Evolutionary conservation across 2,113 vertebrate species (phyloP), one percentile per base, ranked within the genome.

Genomic region (Engraulis encrasicolus): DNA sequence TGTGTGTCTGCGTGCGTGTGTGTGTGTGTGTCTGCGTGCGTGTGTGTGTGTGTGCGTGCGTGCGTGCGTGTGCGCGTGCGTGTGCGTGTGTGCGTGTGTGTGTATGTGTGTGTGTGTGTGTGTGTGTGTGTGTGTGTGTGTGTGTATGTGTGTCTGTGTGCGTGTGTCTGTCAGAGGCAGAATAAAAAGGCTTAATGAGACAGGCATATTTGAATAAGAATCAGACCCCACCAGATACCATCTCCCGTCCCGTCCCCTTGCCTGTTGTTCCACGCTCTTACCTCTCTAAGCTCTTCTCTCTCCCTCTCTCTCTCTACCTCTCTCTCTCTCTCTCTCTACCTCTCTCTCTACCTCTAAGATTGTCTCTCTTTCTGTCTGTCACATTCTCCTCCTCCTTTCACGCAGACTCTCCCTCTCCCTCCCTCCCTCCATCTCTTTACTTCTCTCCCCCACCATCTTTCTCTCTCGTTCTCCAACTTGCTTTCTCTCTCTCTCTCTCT

Each of bases 401-500:
- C 58, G 7, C n/a, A n/a, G n/a, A n/a, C n/a, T n/a, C 6, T 61
- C 58, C 58, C 27, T 7, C 20, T 66, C n/a, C 1, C 40, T 20
- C 77, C n/a, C n/a, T 36, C n/a, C 11, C 66, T 4, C 17, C 34
- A 19, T 20, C 50, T 79, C 77, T 31, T 12, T 83, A 19, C 45
- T 6, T 6, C 88, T 83, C 74, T 61, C 85, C 78, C 79, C 34
- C 36, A 78, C 83, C 40, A 50, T n/a, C 58, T 52, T n/a, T 79
- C 49, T 82, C 71, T 84, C 66, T 79, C n/a, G 15, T 12, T 27
- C 49, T 12, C 77, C 86, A 86, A 52, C 49, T 79, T 36, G 80
- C 90, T 87, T 78, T 81, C 78, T 77, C 80, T 87, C 85, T 81
- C 61, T 84, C 86, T 86, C 74, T 19, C 78, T n/a, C n/a, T n/a